phyloP scores from a whole-genome alignment of 2,888 invertebrate genomes.

The Heliconius aoede region DNA sequence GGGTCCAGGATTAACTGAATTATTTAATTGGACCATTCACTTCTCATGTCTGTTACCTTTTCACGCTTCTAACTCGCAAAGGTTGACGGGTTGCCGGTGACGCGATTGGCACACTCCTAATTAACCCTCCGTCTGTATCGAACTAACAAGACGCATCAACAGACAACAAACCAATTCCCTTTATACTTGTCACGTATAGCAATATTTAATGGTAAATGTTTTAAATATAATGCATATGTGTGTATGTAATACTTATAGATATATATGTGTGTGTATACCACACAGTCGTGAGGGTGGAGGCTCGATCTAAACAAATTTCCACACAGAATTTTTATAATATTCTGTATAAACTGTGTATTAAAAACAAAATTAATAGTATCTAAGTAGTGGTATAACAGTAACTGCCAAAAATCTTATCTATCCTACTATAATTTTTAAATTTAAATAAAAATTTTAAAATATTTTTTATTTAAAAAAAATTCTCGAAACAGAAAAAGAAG shows the following conservation, averaged over 20 bases:
- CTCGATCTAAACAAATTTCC: too few relatives aligned
- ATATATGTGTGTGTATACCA: neutral
- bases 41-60: conserved; percentile 77
- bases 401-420: too few relatives aligned
- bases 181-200: neutral
- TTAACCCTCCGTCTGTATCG: conserved; percentile 62
- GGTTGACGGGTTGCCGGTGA: conserved; percentile 72
- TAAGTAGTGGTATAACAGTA: too few relatives aligned
- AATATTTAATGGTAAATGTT: neutral
- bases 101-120: conserved; percentile 68
- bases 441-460: too few relatives aligned
- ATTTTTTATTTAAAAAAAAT: too few relatives aligned
- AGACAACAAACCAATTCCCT: conserved; percentile 20
- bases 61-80: conserved; percentile 73
- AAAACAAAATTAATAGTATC: too few relatives aligned
- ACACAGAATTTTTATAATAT: too few relatives aligned
- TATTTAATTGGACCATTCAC: conserved; percentile 84
- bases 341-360: too few relatives aligned
- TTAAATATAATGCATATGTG: neutral
- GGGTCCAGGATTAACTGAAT: conserved; percentile 81
- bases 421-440: too few relatives aligned
- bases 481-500: neutral
- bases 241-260: neutral
- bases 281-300: neutral
- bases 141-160: conserved; percentile 29